Percentiles rank a stretch among this genome's conserved stretches.
These are phyloP conservation scores for Hippocampus comes DNA, from an alignment of 2,113 vertebrate genomes.

Conservation along the genomic window DNA sequence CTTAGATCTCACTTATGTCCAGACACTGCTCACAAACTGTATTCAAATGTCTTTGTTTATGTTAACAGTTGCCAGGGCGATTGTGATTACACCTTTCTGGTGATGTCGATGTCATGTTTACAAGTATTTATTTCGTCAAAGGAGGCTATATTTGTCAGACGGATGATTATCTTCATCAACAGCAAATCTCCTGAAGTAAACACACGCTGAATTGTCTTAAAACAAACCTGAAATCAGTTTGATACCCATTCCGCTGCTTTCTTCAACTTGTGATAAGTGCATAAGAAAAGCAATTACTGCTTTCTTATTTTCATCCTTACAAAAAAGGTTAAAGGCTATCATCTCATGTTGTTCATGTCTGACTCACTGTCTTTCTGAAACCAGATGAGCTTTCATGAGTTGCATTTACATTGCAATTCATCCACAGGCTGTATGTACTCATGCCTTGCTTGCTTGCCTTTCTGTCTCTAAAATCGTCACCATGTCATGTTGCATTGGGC, in stretches of 20 bases:
- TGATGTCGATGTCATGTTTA: neutral
- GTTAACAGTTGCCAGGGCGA: neutral
- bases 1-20: too few species aligned
- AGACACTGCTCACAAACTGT: too few species aligned
- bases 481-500: conserved; percentile 2
- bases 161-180: neutral
- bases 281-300: too few species aligned
- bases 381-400: neutral
- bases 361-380: too few species aligned
- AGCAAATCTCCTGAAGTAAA: neutral
- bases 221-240: neutral
- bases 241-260: neutral
- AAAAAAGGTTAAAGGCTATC: too few species aligned
- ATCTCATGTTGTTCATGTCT: too few species aligned
- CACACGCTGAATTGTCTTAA: neutral
- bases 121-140: neutral
- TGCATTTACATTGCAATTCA: neutral
- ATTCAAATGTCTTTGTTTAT: neutral
- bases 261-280: too few species aligned
- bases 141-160: neutral
- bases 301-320: too few species aligned
- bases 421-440: neutral
- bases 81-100: neutral
- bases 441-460: neutral
- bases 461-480: conserved; percentile 2